Conservation (phyloP, 2,797 vertebrate species). For the Triplophysa bombifrons region DNA sequence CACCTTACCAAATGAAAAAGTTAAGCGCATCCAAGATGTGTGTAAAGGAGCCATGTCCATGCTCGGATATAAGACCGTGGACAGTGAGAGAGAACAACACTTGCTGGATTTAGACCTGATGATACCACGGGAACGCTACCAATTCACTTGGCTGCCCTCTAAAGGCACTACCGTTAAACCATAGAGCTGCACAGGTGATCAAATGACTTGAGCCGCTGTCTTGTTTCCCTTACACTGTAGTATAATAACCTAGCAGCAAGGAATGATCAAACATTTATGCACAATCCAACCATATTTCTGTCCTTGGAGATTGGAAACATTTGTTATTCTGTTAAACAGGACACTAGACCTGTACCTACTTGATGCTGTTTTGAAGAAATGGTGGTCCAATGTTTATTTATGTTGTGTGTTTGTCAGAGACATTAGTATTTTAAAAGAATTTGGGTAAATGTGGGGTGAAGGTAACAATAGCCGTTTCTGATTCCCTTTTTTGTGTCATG, state of each 20-base stretch:
- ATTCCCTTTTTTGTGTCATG: background rate
- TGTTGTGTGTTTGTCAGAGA: background rate
- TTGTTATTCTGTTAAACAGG: background rate
- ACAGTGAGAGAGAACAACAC: slow-evolving; percentile 84
- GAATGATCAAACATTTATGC: background rate
- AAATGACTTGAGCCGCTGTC: background rate
- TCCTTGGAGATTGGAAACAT: background rate
- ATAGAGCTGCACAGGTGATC: background rate
- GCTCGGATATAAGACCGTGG: slow-evolving; percentile 84
- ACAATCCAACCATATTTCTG: background rate
- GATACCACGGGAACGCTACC: slow-evolving; percentile 73
- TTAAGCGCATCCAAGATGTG: slow-evolving; percentile 85
- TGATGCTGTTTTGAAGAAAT: slow-evolving; percentile 27
- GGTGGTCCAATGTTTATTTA: slow-evolving; percentile 16
- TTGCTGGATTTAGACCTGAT: slow-evolving; percentile 82
- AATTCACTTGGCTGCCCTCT: slow-evolving; percentile 81
- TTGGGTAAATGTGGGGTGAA: background rate
- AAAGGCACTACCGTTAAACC: slow-evolving; percentile 48
- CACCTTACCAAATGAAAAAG: slow-evolving; percentile 77
- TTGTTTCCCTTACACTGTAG: background rate
- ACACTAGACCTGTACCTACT: background rate
- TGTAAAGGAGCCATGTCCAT: slow-evolving; percentile 87
- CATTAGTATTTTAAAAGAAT: background rate
- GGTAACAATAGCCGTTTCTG: background rate
- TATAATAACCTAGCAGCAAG: background rate